Base-by-base conservation (phyloP, 1,140 invertebrate species). In the Acromyrmex charruanus region DNA sequence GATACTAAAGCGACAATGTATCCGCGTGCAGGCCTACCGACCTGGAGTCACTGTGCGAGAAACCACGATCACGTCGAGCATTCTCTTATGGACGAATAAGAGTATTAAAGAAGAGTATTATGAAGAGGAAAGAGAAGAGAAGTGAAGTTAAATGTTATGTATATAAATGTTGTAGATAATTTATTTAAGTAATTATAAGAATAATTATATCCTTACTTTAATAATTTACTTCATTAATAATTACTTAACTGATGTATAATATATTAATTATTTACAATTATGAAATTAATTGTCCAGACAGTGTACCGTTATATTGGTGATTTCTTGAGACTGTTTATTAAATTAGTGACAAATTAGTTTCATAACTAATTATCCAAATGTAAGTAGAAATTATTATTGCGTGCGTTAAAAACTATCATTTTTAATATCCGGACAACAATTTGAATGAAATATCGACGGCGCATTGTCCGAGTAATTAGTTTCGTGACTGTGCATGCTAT, bases 1-100 rank as follows among this genome's bases (percentile, higher is more conserved):
- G 81, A 82, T 87, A 61, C 89, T 18, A 28, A 82, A 79, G 71
- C 87, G 77, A 86, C 87, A 81, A 90, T 86, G 89, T 61, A 88
- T 81, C 63, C 55, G 81, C 81, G 66, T 79, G 68, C 72, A 75
- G 77, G 89, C 44, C 68, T 61, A 65, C 79, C 87, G 86, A 89
- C 59, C 58, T 74, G 53, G 61, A 31, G 63, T 63, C 59, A 53
- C 28, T 35, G 58, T 58, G 28, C n/a, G 35, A 28, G 14, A 58
- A 51, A 25, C 5, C 14, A 35, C 53, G 25, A 53, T 63, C 39
- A 4, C 39, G 12, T 21, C 49, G 28, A 68, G 49, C 6, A 44
- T 79, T 58, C 16, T 71, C 31, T 14, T 31, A 31, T 3, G 66
- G 3, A 28, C 49, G 65, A 69, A 49, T 16, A 69, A 69, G 66